Evolutionary conservation across 2,797 vertebrate genomes (phyloP).

Genomic region (Odontamblyopus lacepedii): DNA sequence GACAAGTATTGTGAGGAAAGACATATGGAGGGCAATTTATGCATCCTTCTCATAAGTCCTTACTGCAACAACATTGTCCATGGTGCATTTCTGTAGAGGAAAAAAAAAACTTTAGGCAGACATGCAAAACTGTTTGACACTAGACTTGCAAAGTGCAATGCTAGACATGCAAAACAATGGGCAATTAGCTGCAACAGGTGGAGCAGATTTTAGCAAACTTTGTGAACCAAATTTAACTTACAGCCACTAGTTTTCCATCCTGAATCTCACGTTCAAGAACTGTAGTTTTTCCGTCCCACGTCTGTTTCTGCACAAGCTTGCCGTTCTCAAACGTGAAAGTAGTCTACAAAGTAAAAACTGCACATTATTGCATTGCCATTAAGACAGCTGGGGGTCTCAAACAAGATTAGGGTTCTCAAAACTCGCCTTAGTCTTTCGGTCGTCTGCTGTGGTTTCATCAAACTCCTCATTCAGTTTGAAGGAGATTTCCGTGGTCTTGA

Average conservation of each 20-base stretch:
- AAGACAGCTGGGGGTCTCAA: too few relatives aligned
- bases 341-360: conserved; percentile 74
- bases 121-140: not conserved
- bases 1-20: not conserved
- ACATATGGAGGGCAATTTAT: conserved; percentile 56
- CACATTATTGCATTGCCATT: not conserved
- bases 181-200: not conserved
- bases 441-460: conserved; percentile 79
- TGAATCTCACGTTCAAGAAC: conserved; percentile 85
- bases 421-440: conserved; percentile 79
- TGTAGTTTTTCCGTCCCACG: conserved; percentile 90
- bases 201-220: not conserved
- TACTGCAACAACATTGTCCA: conserved; percentile 84
- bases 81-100: conserved; percentile 83
- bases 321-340: conserved; percentile 83
- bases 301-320: conserved; percentile 87
- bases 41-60: conserved; percentile 84
- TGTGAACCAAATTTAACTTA: conserved; percentile 66
- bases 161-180: not conserved
- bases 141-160: not conserved
- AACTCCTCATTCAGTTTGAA: conserved; percentile 80
- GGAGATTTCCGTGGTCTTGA: conserved; percentile 73
- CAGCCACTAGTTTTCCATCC: conserved; percentile 88
- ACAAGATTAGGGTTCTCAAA: not conserved
- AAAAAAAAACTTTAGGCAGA: not conserved